phyloP scores from a whole-genome alignment of 1,140 invertebrate genomes.

The Lordiphosa mommai region DNA sequence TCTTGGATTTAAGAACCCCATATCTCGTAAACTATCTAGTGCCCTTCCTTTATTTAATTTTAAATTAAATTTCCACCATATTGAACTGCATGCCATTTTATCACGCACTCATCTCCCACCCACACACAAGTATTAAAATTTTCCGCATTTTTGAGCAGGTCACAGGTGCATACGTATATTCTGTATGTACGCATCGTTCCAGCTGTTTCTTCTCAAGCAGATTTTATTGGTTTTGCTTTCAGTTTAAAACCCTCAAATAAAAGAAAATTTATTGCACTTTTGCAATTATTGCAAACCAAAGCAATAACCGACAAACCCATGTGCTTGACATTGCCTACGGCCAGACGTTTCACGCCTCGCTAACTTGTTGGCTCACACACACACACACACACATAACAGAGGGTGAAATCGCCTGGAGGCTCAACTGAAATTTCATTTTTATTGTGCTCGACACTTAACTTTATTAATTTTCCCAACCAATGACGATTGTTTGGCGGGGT shows the following conservation, averaged over 20 bases:
- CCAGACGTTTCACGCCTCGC: conserved; percentile 58
- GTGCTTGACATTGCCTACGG: conserved; percentile 45
- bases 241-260: conserved; percentile 50
- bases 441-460: conserved; percentile 75
- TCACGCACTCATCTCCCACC: too few species aligned
- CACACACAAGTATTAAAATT: too few species aligned
- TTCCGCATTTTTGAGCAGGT: neutral
- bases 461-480: conserved; percentile 69
- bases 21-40: too few species aligned
- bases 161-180: neutral
- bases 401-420: conserved; percentile 2
- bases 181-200: conserved; percentile 5
- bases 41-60: too few species aligned
- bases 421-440: conserved; percentile 56
- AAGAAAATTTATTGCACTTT: conserved; percentile 63
- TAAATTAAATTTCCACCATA: too few species aligned
- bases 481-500: conserved; percentile 43
- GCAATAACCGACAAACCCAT: conserved; percentile 43
- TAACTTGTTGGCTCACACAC: conserved; percentile 39
- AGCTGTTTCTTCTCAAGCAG: conserved; percentile 8
- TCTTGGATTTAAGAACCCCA: too few species aligned
- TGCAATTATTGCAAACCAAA: conserved; percentile 72
- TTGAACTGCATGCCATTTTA: too few species aligned
- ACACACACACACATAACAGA: conserved; percentile 1
- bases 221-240: conserved; percentile 12